Conservation (phyloP, 2,113 vertebrate genomes). For the Tiliqua scincoides region DNA sequence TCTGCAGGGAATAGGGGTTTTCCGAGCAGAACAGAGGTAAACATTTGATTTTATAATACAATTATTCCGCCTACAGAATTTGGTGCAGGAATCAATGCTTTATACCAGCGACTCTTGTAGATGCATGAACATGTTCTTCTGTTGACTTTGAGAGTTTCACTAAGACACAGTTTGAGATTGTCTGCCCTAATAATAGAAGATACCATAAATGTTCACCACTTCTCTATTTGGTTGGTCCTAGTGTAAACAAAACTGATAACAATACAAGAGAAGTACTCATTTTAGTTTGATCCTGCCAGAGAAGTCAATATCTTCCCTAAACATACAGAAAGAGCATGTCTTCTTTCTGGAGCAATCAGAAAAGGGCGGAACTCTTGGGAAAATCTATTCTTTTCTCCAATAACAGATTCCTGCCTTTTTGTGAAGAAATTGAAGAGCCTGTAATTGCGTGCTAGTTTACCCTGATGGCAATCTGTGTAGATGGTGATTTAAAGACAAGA, state of each 20-base stretch:
- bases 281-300: slow-evolving; percentile 22
- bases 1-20: not conserved
- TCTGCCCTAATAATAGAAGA: not conserved
- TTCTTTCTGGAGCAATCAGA: not conserved
- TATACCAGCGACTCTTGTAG: not conserved
- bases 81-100: not conserved
- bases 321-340: not conserved
- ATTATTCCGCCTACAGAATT: not conserved
- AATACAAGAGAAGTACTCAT: not conserved
- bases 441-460: not conserved
- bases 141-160: not conserved
- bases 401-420: not conserved
- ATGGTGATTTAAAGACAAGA: slow-evolving; percentile 36
- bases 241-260: not conserved
- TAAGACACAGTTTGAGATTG: not conserved
- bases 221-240: not conserved
- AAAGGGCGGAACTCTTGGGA: not conserved
- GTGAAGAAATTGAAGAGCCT: not conserved
- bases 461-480: not conserved
- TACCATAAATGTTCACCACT: not conserved
- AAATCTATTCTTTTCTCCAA: not conserved
- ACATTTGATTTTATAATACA: not conserved
- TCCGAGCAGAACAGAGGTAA: not conserved
- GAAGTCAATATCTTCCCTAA: slow-evolving; percentile 3
- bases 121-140: not conserved